Conservation (phyloP, 2,888 invertebrate genomes). For the Calameuta pallipes region DNA sequence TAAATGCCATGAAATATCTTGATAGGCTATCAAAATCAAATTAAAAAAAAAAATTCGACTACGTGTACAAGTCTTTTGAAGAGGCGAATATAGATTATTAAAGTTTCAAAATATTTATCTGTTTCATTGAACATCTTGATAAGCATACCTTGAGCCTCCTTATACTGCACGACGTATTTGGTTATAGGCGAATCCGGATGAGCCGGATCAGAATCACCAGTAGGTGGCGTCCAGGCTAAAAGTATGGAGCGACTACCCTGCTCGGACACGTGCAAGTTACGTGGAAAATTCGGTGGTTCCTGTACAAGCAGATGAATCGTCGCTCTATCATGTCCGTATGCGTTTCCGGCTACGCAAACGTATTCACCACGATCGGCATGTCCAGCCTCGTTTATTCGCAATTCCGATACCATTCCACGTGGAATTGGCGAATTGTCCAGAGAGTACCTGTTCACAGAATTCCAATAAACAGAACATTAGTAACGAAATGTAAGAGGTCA, state of each 20-base stretch:
- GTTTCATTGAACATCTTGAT: no score
- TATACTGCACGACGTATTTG: slow-evolving; percentile 72
- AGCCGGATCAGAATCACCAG: slow-evolving; percentile 64
- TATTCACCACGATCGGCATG: slow-evolving; percentile 72
- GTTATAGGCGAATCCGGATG: slow-evolving; percentile 69
- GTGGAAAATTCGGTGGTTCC: slow-evolving; percentile 74
- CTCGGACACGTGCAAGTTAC: slow-evolving; percentile 70
- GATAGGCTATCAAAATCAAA: no score
- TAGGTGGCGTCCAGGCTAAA: slow-evolving; percentile 69
- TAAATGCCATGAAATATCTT: no score
- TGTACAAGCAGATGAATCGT: slow-evolving; percentile 67
- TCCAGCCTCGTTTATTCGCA: slow-evolving; percentile 70
- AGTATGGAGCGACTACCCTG: slow-evolving; percentile 70
- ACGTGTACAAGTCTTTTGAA: no score
- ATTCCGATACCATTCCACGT: slow-evolving; percentile 69
- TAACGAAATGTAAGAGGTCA: no score
- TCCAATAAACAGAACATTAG: no score
- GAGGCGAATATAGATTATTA: no score
- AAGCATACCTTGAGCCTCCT: slow-evolving; percentile 69
- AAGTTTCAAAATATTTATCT: no score
- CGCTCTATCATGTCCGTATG: slow-evolving; percentile 72
- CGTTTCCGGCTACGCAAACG: slow-evolving; percentile 73
- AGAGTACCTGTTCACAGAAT: slow-evolving; percentile 43
- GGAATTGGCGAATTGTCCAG: slow-evolving; percentile 61
- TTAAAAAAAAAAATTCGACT: no score